Evolutionary conservation across 2,113 vertebrate genomes (phyloP), one percentile per base, ranked within the genome.

Genomic region (Symphodus melops): DNA sequence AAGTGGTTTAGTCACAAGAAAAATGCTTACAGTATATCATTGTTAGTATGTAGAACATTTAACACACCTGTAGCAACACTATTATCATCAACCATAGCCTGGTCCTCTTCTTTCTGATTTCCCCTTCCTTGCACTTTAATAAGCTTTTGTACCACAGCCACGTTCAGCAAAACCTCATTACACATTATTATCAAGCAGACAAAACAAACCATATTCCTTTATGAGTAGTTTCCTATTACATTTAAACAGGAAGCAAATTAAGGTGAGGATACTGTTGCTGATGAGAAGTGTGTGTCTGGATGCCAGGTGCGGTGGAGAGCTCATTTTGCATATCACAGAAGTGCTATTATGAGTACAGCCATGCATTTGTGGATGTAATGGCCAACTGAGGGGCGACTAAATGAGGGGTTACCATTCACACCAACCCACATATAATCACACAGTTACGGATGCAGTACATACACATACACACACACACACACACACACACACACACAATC

Each of bases 251-350:
- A 84, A 78, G 85, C 83, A 86, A 90, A 88, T 91, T 79, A 85
- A 78, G 85, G 68, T 60, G 76, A 83, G 81, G 85, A 88, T 82
- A 82, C 76, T 80, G 68, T 69, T 64, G 82, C 73, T 64, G 85
- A 85, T 82, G 84, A 88, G 83, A 72, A 83, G 81, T 77, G 82
- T 72, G 75, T 74, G 77, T 86, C 77, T 89, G 80, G 73, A 79
- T 85, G 76, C 89, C 92, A 93, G 92, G 87, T 92, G 88, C 83
- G 62, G 73, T 71, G 82, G 84, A 91, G 88, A 77, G 77, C 72
- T 79, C 39, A 19, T 64, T 93, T 93, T 88, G 89, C 90, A 92
- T 91, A 92, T 90, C 90, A 92, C 88, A 93, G 88, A 88, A 81
- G 79, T 65, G 83, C 86, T 77, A 81, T 90, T 90, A 85, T 81